Base-by-base conservation (phyloP, 2,113 vertebrate species). In the Clarias batrachus region DNA sequence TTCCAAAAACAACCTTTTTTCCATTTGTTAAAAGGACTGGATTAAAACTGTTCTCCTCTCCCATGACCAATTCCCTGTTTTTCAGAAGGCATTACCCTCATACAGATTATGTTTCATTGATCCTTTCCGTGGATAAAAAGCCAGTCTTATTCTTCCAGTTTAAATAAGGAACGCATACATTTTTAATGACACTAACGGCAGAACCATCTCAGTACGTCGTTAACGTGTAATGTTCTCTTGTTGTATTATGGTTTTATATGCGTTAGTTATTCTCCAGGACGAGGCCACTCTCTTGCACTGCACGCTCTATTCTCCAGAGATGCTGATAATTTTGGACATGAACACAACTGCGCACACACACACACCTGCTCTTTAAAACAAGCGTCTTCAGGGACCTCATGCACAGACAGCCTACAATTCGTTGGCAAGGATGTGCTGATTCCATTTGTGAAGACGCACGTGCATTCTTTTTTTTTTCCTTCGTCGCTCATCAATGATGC, bases 81-180 rank as follows among this genome's bases (percentile, higher is more conserved):
- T 37, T 17, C 21, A 23, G 33, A 17, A 19, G 30, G 7, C 17
- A 33, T 71, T 3, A 37, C 5, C 5, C 13, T 7, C 3, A 66
- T 68, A 27, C 13, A 3, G 66, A 70, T 71, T 9, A 30, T 70
- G 37, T 7, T 7, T 48, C 48, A 48, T 48, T 48, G 48, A 48
- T 48, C 48, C 48, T 6, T 25, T 17, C 56, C 0, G 5, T 33
- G n/a, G 30, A 66, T 30, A 48, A 54, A 25, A 56, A 27, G 14
- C 5, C 13, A 27, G 23, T 21, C 57, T 59, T 23, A 71, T 71
- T 56, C 7, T 54, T 66, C 79, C 65, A 30, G 13, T 66, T 80
- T 73, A 76, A 48, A 86, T 71, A 80, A 63, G 17, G 86, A 80
- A 80, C 52, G 0, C n/a, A 60, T 86, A 79, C 74, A 80, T 66